Evolutionary conservation across 2,888 invertebrate species (phyloP).

Genomic region (Phyto melanocephala): DNA sequence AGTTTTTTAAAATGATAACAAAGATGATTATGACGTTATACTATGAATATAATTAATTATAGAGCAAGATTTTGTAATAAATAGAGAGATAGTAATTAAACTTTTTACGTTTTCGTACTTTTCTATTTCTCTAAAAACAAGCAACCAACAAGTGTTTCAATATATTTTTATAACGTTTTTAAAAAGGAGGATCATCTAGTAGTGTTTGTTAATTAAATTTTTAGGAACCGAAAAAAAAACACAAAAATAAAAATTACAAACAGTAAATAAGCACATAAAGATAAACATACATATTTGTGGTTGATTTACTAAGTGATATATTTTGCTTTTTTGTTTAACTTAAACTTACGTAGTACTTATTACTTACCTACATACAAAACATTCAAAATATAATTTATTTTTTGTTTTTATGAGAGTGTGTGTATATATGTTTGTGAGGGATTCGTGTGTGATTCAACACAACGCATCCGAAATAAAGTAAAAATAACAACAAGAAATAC

Average conservation of each 20-base stretch:
- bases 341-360: slow-evolving; percentile 61
- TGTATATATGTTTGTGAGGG: slow-evolving; percentile 25
- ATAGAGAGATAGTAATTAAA: too few relatives aligned
- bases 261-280: neutral
- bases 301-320: slow-evolving; percentile 48
- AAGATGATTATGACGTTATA: too few relatives aligned
- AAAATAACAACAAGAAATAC: slow-evolving; percentile 46
- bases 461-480: slow-evolving; percentile 62
- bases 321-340: slow-evolving; percentile 28
- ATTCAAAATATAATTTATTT: slow-evolving; percentile 8
- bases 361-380: slow-evolving; percentile 52
- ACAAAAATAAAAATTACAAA: neutral
- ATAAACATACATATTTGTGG: slow-evolving; percentile 37
- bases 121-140: too few relatives aligned
- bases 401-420: neutral
- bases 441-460: slow-evolving; percentile 62
- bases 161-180: neutral
- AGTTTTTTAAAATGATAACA: too few relatives aligned
- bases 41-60: too few relatives aligned
- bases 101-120: neutral
- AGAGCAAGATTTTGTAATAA: too few relatives aligned
- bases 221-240: slow-evolving; percentile 9
- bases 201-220: neutral
- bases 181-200: slow-evolving; percentile 1
- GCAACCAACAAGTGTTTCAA: slow-evolving; percentile 52